Evolutionary conservation across 2,113 vertebrate genomes (phyloP).

Genomic region (Pontoporia blainvillei): DNA sequence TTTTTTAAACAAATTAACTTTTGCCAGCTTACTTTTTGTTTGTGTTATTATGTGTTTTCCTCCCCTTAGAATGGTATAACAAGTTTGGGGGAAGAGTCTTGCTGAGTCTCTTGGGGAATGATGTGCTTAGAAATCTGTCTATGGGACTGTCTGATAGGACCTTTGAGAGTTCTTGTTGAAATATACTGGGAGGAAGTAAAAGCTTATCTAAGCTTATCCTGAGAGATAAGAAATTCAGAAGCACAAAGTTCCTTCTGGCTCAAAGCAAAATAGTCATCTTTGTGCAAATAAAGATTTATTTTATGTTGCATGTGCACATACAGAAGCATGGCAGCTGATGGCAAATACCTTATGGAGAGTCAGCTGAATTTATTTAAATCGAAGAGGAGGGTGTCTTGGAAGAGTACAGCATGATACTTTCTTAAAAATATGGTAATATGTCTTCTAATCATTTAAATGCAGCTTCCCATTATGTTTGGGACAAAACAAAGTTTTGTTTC

Average conservation of each 20-base stretch:
- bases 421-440: background rate
- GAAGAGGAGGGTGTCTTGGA: background rate
- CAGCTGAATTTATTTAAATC: background rate
- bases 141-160: background rate
- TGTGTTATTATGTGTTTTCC: background rate
- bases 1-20: background rate
- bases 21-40: background rate
- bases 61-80: background rate
- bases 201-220: constrained; percentile 7
- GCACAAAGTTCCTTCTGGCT: background rate
- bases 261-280: background rate
- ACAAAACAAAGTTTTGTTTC: background rate
- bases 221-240: background rate
- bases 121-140: background rate
- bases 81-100: background rate
- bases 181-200: background rate
- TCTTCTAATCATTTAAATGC: background rate
- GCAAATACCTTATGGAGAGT: background rate
- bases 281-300: constrained; percentile 17
- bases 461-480: background rate
- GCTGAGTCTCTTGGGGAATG: background rate
- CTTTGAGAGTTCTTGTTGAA: background rate
- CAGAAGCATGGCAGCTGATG: background rate
- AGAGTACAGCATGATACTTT: background rate
- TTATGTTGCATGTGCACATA: background rate